Conservation (phyloP, 2,888 invertebrate genomes). For the Spilarctia lutea region DNA sequence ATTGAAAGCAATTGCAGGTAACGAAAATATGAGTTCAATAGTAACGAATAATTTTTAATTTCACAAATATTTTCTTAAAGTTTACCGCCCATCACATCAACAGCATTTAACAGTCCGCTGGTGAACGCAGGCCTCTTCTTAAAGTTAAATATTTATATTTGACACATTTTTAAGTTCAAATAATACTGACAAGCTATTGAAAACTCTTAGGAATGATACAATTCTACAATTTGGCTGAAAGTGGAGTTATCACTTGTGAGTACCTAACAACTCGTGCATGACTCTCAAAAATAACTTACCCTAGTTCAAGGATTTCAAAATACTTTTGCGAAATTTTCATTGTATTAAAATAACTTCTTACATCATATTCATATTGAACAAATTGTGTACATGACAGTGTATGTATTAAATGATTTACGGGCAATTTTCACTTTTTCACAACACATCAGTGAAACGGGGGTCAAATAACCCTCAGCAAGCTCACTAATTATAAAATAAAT, state of each 20-base stretch:
- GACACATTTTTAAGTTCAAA: too few species aligned
- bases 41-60: too few species aligned
- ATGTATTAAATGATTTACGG: not conserved
- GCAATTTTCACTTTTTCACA: not conserved
- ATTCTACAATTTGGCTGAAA: not conserved
- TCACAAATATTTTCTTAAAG: too few species aligned
- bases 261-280: not conserved
- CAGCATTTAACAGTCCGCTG: too few species aligned
- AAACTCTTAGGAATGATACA: not conserved
- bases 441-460: not conserved
- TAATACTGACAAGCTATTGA: too few species aligned
- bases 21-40: too few species aligned
- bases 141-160: too few species aligned
- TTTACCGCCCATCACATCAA: too few species aligned
- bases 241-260: not conserved
- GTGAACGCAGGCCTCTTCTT: too few species aligned
- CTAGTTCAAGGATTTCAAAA: not conserved
- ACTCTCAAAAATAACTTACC: not conserved
- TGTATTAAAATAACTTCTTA: not conserved
- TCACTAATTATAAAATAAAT: not conserved
- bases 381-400: too few species aligned
- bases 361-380: not conserved
- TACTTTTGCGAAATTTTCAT: too few species aligned
- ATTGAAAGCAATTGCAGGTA: too few species aligned
- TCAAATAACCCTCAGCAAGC: not conserved